Conservation (phyloP, 2,113 vertebrate genomes). For the Mobula birostris region DNA sequence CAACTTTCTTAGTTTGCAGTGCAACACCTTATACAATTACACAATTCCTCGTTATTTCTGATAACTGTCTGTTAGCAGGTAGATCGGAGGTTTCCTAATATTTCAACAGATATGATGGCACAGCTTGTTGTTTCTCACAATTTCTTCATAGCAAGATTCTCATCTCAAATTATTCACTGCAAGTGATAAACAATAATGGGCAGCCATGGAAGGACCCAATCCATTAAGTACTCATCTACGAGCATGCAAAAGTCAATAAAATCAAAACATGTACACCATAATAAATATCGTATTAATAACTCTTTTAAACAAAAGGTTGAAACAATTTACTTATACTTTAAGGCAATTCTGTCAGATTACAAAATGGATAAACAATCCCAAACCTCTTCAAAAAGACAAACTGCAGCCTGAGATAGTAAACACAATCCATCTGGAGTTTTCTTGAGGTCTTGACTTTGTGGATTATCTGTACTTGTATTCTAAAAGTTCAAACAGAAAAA, state of each 20-base stretch:
- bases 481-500: slow-evolving; percentile 41
- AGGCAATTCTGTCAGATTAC: neutral
- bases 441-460: slow-evolving; percentile 61
- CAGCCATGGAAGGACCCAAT: no score
- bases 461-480: slow-evolving; percentile 59
- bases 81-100: neutral
- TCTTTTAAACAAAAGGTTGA: neutral
- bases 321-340: neutral
- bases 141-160: neutral
- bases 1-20: neutral
- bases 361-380: slow-evolving; percentile 33
- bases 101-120: neutral
- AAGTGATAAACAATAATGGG: neutral
- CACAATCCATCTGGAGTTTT: slow-evolving; percentile 63
- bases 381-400: slow-evolving; percentile 68
- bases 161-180: neutral
- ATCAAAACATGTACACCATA: neutral
- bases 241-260: no score
- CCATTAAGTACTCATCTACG: neutral
- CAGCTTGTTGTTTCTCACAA: neutral
- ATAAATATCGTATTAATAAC: neutral
- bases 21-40: neutral
- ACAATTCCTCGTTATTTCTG: neutral
- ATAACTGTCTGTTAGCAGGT: neutral
- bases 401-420: slow-evolving; percentile 61